A percentile compares a stretch with the other conserved stretches of the same genome.
phyloP scores from a whole-genome alignment of 2,888 invertebrate genomes.

The Apamea monoglypha region DNA sequence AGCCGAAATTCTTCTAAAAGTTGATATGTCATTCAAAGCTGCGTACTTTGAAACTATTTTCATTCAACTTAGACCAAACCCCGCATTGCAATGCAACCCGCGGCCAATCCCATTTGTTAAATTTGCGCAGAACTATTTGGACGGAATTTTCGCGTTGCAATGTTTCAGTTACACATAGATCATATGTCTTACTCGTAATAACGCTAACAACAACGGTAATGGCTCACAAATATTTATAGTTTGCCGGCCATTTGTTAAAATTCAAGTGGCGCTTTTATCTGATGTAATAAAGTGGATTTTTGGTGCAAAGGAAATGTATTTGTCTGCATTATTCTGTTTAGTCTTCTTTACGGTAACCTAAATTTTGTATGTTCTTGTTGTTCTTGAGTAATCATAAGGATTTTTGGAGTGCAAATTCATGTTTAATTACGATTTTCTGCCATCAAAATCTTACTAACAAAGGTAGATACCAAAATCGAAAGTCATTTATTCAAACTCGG shows the following conservation, averaged over 20 bases:
- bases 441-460: neutral
- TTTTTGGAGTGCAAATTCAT: neutral
- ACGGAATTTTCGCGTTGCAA: conserved; percentile 68
- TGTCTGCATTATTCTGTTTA: conserved; percentile 11
- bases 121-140: conserved; percentile 87
- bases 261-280: conserved; percentile 61
- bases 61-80: conserved; percentile 70
- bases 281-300: conserved; percentile 33
- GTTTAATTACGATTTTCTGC: neutral
- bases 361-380: neutral
- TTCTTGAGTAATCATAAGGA: neutral
- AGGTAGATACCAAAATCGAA: neutral
- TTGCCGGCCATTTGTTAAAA: conserved; percentile 58
- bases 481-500: too few species aligned
- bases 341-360: neutral
- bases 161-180: conserved; percentile 67
- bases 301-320: conserved; percentile 33
- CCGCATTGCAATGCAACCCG: conserved; percentile 78
- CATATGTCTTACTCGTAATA: conserved; percentile 67
- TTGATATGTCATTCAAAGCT: neutral
- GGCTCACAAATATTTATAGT: conserved; percentile 66
- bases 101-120: conserved; percentile 87
- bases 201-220: conserved; percentile 66
- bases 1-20: neutral
- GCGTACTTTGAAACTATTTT: neutral